Evolutionary conservation across 2,113 vertebrate genomes (phyloP).

Genomic region (Menidia beryllina): DNA sequence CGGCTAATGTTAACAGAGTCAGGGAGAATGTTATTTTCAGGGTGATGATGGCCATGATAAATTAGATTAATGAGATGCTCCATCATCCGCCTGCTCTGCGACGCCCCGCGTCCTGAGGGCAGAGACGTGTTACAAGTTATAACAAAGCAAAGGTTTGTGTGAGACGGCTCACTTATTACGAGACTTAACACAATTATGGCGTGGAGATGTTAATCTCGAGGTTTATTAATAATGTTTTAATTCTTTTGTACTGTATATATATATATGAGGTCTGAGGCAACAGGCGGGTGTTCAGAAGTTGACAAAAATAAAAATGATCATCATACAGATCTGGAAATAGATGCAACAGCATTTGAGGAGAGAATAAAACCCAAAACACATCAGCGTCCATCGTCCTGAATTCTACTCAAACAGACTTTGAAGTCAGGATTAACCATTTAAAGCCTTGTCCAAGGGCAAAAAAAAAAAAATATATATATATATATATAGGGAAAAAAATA

Average conservation of each 20-base stretch:
- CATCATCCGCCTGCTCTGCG: slow-evolving; percentile 37
- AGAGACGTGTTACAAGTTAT: slow-evolving; percentile 21
- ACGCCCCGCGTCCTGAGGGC: slow-evolving; percentile 10
- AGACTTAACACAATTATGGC: neutral
- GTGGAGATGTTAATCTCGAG: neutral
- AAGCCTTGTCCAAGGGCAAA: too few species aligned
- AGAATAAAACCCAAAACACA: too few species aligned
- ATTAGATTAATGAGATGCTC: slow-evolving; percentile 65
- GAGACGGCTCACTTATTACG: neutral
- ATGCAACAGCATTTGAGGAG: too few species aligned
- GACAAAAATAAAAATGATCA: too few species aligned
- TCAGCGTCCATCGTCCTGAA: too few species aligned
- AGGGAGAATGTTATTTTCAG: slow-evolving; percentile 35
- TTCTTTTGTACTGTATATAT: neutral
- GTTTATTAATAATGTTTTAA: neutral
- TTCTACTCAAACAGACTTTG: too few species aligned
- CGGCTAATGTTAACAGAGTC: slow-evolving; percentile 30
- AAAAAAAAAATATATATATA: too few species aligned
- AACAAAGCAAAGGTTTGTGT: slow-evolving; percentile 6
- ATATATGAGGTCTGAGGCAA: too few species aligned
- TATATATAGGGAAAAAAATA: too few species aligned
- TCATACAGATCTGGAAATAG: too few species aligned
- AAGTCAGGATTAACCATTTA: too few species aligned
- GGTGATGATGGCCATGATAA: slow-evolving; percentile 50
- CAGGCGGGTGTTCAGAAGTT: too few species aligned